These are phyloP conservation scores for Sarcophaga carnaria DNA, from an alignment of 2,888 invertebrate genomes.

Conservation along the genomic window DNA sequence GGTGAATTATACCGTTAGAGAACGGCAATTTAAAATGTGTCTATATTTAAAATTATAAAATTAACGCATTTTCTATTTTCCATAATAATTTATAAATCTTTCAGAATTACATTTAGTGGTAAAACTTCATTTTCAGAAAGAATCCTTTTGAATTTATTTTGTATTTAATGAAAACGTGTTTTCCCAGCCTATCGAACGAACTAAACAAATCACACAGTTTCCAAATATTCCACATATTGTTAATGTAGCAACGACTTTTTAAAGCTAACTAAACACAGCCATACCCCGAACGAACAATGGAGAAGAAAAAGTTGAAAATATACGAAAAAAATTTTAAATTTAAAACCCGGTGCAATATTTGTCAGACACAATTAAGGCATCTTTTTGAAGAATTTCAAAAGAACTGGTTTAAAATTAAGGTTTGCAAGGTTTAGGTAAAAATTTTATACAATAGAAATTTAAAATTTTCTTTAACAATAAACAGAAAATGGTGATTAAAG, in stretches of 20 bases:
- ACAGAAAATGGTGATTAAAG: neutral
- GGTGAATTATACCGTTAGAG: no score
- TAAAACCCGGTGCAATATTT: slow-evolving; percentile 46
- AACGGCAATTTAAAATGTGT: no score
- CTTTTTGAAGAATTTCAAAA: neutral
- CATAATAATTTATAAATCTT: no score
- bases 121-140: no score
- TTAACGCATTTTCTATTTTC: no score
- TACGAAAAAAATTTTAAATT: slow-evolving; percentile 6
- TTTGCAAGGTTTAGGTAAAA: slow-evolving; percentile 11
- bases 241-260: slow-evolving; percentile 12
- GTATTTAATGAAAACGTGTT: no score
- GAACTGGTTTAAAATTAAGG: neutral
- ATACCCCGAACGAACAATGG: slow-evolving; percentile 6
- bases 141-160: no score
- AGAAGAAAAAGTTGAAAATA: neutral
- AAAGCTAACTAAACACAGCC: slow-evolving; percentile 47
- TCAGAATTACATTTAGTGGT: no score
- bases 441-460: neutral
- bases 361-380: neutral
- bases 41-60: no score
- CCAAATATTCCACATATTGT: neutral
- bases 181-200: no score
- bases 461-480: neutral
- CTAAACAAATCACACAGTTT: no score